Evolutionary conservation across 2,113 vertebrate genomes (phyloP), one percentile per base, ranked within the genome.

Genomic region (Hipposideros armiger): DNA sequence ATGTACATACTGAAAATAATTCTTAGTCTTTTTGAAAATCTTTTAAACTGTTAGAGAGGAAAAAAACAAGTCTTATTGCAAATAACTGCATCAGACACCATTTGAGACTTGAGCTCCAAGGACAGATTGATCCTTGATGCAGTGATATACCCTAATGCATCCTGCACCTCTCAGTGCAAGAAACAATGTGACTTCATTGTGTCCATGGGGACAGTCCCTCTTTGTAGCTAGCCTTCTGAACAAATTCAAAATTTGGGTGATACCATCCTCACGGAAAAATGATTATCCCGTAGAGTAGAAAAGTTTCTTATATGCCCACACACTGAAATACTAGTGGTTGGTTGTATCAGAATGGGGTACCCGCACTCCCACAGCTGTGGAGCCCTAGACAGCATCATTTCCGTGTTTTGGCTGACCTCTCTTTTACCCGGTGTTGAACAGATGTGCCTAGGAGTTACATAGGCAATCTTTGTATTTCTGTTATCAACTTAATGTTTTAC

Each of bases 1-100:
- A 32, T 81, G 8, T 87, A 72, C 40, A n/a, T 66, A 87, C 6
- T 42, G 56, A 94, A 96, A 84, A 47, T 58, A 67, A 82, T 72
- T 85, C 26, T 70, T 81, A 6, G 40, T 74, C 60, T 95, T 14
- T 10, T 66, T 80, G n/a, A n/a, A 80, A 91, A n/a, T 81, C 66
- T 64, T 5, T 93, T 93, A 40, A 76, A 67, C 30, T 88, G 19
- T 81, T 83, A 85, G 36, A 69, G 16, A 62, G 1, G 52, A 58
- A 88, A 52, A 87, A 87, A 95, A 47, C 32, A 60, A 50, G 11
- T 91, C 42, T 81, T 28, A 52, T 3, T 70, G 20, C 60, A 77
- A 78, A 64, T 11, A 8, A 58, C 40, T 85, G 24, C 40, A 26
- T 1, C 28, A 76, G 77, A 47, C 28, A 42, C 36, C 50, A 4